phyloP scores from a whole-genome alignment of 2,888 invertebrate genomes.

The Acanthosepion lycidas region DNA sequence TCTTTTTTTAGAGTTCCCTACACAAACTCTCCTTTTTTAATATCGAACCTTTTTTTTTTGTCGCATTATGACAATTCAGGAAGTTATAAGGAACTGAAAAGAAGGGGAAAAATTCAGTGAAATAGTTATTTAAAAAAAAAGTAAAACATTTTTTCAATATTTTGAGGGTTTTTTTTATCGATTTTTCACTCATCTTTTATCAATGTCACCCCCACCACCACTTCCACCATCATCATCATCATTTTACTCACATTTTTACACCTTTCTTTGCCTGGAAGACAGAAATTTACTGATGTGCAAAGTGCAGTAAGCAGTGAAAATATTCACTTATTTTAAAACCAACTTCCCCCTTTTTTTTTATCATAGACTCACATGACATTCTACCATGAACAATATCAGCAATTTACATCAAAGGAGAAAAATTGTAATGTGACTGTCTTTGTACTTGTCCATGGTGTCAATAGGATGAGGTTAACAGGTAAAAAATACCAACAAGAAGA shows the following conservation, averaged over 20 bases:
- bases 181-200: background rate
- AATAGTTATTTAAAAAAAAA: background rate
- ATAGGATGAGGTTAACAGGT: background rate
- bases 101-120: background rate
- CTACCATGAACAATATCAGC: background rate
- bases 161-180: no score
- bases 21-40: background rate
- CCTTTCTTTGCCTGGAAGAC: background rate
- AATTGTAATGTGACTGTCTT: background rate
- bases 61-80: slow-evolving; percentile 33
- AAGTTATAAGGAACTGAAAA: slow-evolving; percentile 18
- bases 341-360: background rate
- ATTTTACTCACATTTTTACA: background rate
- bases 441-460: background rate
- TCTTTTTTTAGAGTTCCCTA: background rate
- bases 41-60: background rate
- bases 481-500: background rate
- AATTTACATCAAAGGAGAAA: background rate
- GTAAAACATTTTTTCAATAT: no score
- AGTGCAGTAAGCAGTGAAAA: background rate
- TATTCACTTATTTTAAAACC: background rate
- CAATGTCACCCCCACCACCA: background rate
- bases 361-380: background rate
- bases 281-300: background rate
- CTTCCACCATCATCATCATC: background rate